phyloP scores from a whole-genome alignment of 2,797 vertebrate genomes.

The Sebastes cheni region DNA sequence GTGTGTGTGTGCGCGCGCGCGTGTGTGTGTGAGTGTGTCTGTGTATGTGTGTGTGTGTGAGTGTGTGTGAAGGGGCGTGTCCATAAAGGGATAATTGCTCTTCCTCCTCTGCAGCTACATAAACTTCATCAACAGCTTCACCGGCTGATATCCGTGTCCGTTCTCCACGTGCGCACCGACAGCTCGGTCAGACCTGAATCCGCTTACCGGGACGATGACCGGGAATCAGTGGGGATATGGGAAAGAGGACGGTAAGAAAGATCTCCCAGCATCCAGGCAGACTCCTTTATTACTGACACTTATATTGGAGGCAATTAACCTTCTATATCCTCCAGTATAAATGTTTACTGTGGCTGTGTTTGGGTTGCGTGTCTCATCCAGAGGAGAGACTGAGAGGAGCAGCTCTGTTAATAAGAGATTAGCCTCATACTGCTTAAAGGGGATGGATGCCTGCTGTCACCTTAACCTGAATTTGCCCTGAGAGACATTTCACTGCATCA shows the following conservation, averaged over 20 bases:
- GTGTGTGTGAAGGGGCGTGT: slow-evolving; percentile 61
- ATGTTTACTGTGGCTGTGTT: background rate
- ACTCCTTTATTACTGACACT: background rate
- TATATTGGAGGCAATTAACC: background rate
- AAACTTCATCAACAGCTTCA: slow-evolving; percentile 50
- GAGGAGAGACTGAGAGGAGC: background rate
- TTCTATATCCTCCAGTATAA: background rate
- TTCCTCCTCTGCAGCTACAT: slow-evolving; percentile 34
- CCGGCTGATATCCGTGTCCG: slow-evolving; percentile 9
- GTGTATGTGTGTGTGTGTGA: background rate
- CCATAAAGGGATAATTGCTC: slow-evolving; percentile 46
- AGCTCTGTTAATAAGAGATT: slow-evolving; percentile 75
- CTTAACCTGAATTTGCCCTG: background rate
- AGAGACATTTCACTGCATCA: background rate
- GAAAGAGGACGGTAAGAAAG: slow-evolving; percentile 91
- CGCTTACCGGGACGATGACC: slow-evolving; percentile 82
- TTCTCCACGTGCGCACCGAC: slow-evolving; percentile 17
- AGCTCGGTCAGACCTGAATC: background rate
- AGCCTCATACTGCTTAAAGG: slow-evolving; percentile 47
- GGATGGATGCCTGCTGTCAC: slow-evolving; percentile 33
- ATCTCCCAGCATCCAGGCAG: background rate
- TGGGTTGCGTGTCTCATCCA: background rate
- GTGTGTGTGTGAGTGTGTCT: background rate
- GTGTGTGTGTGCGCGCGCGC: background rate
- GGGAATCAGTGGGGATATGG: slow-evolving; percentile 93